Evolutionary conservation across 2,888 invertebrate species (phyloP).

Genomic region (Lysandra bellargus): DNA sequence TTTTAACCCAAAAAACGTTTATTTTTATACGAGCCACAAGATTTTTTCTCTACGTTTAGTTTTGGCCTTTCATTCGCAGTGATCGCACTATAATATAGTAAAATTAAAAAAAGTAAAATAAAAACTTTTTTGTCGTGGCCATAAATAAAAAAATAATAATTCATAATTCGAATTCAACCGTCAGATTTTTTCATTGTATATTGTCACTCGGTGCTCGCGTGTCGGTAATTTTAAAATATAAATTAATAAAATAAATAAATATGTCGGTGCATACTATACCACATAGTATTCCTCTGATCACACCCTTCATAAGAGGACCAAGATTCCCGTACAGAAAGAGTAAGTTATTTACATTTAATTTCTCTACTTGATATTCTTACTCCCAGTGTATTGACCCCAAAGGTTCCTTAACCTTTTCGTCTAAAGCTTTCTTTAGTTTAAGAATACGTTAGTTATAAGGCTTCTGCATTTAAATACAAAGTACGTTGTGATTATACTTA

Average conservation of each 20-base stretch:
- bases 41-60: conserved; percentile 26
- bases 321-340: conserved; percentile 77
- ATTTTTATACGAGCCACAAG: conserved; percentile 19
- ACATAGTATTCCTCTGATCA: conserved; percentile 72
- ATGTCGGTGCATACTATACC: conserved; percentile 78
- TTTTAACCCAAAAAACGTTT: conserved; percentile 32
- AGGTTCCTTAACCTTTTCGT: conserved; percentile 30
- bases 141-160: conserved; percentile 31
- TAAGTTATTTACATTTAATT: conserved; percentile 53
- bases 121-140: conserved; percentile 42
- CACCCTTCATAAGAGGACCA: conserved; percentile 75
- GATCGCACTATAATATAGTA: conserved; percentile 29
- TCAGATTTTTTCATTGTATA: conserved; percentile 64
- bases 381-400: conserved; percentile 33
- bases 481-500: background rate
- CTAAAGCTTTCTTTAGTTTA: background rate
- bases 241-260: conserved; percentile 40
- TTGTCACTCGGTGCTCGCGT: conserved; percentile 53
- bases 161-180: conserved; percentile 63
- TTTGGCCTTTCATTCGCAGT: conserved; percentile 16
- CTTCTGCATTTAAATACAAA: background rate
- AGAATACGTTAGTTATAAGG: background rate
- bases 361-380: conserved; percentile 24
- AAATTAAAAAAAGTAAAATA: conserved; percentile 39
- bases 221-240: conserved; percentile 47